Percentiles rank a stretch among this genome's conserved stretches.
Conservation (phyloP, 1,140 invertebrate species). For the Camponotus floridanus region DNA sequence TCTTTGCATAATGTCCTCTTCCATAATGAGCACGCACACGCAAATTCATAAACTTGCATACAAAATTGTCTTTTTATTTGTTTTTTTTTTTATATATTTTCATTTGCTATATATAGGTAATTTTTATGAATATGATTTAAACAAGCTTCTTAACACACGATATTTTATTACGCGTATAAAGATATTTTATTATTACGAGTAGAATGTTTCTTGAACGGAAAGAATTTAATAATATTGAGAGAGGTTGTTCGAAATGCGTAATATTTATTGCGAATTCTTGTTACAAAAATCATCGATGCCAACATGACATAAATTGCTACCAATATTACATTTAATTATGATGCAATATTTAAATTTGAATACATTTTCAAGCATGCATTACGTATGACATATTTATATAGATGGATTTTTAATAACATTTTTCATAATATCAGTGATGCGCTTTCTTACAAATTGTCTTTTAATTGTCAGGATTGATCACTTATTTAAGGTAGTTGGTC, state of each 20-base stretch:
- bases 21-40: too few species aligned
- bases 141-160: background rate
- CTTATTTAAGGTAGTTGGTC: too few species aligned
- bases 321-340: too few species aligned
- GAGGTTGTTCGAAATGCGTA: too few species aligned
- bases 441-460: slow-evolving; percentile 8
- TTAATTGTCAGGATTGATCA: background rate
- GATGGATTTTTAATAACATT: background rate
- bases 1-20: background rate
- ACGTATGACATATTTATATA: background rate
- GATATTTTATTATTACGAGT: background rate
- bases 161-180: background rate
- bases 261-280: too few species aligned
- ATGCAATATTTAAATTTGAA: background rate
- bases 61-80: slow-evolving; percentile 1
- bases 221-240: background rate
- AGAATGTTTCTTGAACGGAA: background rate
- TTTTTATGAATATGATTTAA: background rate
- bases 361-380: background rate
- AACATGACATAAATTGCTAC: too few species aligned
- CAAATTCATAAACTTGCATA: background rate
- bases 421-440: background rate
- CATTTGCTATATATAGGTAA: background rate
- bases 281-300: too few species aligned
- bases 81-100: background rate